Percentiles rank a stretch among this genome's conserved stretches.
phyloP scores from a whole-genome alignment of 2,888 invertebrate species.

The Strigamia transsilvanica region DNA sequence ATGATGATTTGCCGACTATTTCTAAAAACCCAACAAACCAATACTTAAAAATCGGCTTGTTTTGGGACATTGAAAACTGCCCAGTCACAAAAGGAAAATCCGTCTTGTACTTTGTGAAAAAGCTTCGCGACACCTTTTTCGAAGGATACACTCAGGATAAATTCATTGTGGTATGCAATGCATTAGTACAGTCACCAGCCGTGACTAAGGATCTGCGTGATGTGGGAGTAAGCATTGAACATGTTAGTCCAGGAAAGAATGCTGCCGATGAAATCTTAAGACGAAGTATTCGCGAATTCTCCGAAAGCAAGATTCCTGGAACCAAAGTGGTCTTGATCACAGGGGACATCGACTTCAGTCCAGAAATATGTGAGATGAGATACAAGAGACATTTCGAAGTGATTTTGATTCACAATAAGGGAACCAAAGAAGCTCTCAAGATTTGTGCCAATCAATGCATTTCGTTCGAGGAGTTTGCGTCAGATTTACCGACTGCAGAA shows the following conservation, averaged over 20 bases:
- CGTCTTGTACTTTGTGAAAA: conserved; percentile 76
- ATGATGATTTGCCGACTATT: not conserved
- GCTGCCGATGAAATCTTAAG: conserved; percentile 88
- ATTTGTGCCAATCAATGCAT: conserved; percentile 51
- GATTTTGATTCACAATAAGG: conserved; percentile 55
- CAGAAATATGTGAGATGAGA: conserved; percentile 54
- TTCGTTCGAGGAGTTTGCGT: not conserved
- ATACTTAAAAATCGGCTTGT: conserved; percentile 79
- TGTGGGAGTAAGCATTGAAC: conserved; percentile 84
- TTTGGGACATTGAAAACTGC: conserved; percentile 94
- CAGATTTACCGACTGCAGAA: not conserved
- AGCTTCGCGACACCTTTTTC: conserved; percentile 79
- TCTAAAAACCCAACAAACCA: no score
- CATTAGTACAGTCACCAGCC: conserved; percentile 78
- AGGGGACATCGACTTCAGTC: conserved; percentile 54
- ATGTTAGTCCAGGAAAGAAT: conserved; percentile 82
- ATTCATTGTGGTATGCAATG: conserved; percentile 89
- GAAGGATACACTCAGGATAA: conserved; percentile 80
- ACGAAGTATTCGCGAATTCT: conserved; percentile 82
- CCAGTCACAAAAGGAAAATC: conserved; percentile 84
- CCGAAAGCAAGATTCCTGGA: conserved; percentile 74
- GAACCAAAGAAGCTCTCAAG: conserved; percentile 52
- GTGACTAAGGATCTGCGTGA: conserved; percentile 83
- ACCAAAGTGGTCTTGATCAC: conserved; percentile 78
- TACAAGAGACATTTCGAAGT: conserved; percentile 55